Evolutionary conservation across 2,797 vertebrate genomes (phyloP).

Genomic region (Clarias fuscus): DNA sequence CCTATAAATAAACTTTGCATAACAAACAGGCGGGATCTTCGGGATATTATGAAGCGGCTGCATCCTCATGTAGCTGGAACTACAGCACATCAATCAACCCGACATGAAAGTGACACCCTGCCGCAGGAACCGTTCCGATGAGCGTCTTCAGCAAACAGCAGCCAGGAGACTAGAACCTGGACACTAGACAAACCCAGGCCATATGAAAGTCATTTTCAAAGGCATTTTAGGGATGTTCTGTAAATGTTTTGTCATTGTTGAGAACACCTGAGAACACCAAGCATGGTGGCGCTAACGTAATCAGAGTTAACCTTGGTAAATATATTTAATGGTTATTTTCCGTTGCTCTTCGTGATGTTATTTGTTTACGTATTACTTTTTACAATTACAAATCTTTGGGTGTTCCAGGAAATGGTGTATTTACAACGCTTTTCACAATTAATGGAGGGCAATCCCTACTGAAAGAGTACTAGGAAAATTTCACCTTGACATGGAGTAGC

Average conservation of each 20-base stretch:
- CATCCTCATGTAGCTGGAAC: constrained; percentile 39
- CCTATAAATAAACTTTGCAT: constrained; percentile 52
- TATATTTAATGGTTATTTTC: not conserved
- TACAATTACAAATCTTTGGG: not conserved
- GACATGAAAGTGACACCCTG: constrained; percentile 1
- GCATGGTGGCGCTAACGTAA: not conserved
- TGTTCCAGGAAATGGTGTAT: not conserved
- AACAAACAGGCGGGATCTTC: constrained; percentile 35
- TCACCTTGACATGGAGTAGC: no score
- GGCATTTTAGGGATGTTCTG: not conserved
- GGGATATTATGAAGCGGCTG: constrained; percentile 45
- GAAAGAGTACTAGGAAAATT: no score
- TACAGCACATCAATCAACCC: constrained; percentile 41
- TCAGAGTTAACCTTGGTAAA: not conserved
- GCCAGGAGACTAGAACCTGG: not conserved
- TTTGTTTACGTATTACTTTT: not conserved
- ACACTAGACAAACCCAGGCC: not conserved
- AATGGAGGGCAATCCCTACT: no score
- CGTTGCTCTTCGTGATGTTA: not conserved
- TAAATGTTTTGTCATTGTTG: not conserved
- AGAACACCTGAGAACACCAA: not conserved
- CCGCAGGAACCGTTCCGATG: not conserved
- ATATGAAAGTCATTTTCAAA: not conserved
- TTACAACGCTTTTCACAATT: not conserved
- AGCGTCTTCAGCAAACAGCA: not conserved